Percentiles rank a stretch among this genome's conserved stretches.
Conservation (phyloP, 2,113 vertebrate species). For the Indicator maculatus region DNA sequence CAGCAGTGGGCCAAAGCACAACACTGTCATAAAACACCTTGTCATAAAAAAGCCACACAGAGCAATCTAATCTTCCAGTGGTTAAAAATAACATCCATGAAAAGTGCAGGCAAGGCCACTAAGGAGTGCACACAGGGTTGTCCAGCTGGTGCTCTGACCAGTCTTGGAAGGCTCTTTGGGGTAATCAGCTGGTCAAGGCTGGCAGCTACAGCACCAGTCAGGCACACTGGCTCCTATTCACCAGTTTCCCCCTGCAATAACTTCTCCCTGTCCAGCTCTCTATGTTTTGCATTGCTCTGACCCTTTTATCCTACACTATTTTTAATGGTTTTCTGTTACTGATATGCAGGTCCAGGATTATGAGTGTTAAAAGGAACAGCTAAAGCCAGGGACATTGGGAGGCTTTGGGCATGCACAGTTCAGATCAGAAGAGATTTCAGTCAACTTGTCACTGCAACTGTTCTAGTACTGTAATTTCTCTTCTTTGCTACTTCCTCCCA, state of each 20-base stretch:
- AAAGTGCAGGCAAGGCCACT: background rate
- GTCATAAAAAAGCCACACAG: rapidly evolving
- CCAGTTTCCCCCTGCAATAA: background rate
- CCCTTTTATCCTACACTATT: background rate
- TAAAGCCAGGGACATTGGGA: background rate
- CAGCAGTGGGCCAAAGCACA: background rate
- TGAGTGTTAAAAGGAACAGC: background rate
- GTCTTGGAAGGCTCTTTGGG: background rate
- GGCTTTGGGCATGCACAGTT: background rate
- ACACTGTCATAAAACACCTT: background rate
- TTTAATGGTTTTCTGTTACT: background rate
- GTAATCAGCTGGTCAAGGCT: background rate
- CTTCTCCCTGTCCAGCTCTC: background rate
- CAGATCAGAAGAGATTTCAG: background rate
- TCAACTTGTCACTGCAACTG: background rate
- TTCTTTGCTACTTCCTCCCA: background rate
- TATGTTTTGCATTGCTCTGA: background rate
- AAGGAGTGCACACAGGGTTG: background rate
- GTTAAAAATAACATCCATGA: background rate
- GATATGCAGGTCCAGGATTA: background rate
- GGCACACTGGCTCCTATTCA: background rate
- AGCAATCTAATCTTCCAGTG: background rate
- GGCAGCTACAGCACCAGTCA: background rate
- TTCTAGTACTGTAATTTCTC: background rate
- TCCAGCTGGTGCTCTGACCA: background rate